Evolutionary conservation across 2,888 invertebrate species (phyloP).

Genomic region (Gryllus longicercus): DNA sequence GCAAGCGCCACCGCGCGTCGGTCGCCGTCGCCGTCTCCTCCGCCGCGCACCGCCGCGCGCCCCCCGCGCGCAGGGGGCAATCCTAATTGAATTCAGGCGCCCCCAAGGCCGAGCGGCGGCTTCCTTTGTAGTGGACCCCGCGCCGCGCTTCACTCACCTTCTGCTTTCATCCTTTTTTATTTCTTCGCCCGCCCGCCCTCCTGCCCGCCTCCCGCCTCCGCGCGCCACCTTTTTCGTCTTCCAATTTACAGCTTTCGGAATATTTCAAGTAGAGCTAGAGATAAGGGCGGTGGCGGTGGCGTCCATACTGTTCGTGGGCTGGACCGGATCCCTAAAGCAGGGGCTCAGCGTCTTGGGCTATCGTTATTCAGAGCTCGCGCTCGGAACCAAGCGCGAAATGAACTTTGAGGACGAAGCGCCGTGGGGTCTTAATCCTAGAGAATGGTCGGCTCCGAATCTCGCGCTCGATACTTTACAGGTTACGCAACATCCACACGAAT

Average conservation of each 20-base stretch:
- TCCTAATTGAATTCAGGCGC: constrained; percentile 17
- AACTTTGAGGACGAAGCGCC: no score
- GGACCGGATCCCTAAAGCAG: no score
- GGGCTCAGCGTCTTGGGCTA: no score
- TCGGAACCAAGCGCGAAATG: no score
- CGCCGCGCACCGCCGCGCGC: not conserved
- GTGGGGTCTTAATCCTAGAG: no score
- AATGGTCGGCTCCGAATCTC: no score
- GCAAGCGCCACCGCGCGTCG: not conserved
- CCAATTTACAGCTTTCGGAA: not conserved
- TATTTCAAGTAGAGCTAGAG: not conserved
- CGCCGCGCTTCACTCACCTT: constrained; percentile 5
- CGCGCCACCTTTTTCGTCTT: constrained; percentile 9
- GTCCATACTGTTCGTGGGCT: no score
- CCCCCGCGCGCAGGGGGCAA: not conserved
- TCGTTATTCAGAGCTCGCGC: no score
- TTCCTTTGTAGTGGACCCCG: not conserved
- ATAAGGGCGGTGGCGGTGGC: no score
- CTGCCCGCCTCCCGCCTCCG: not conserved
- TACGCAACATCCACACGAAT: no score
- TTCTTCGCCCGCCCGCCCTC: not conserved
- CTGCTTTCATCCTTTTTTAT: not conserved
- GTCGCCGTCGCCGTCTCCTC: not conserved
- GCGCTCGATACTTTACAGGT: no score
- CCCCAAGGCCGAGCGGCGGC: not conserved